Evolutionary conservation across 2,797 vertebrate species (phyloP), one percentile per base, ranked within the genome.

Genomic region (Helostoma temminkii): DNA sequence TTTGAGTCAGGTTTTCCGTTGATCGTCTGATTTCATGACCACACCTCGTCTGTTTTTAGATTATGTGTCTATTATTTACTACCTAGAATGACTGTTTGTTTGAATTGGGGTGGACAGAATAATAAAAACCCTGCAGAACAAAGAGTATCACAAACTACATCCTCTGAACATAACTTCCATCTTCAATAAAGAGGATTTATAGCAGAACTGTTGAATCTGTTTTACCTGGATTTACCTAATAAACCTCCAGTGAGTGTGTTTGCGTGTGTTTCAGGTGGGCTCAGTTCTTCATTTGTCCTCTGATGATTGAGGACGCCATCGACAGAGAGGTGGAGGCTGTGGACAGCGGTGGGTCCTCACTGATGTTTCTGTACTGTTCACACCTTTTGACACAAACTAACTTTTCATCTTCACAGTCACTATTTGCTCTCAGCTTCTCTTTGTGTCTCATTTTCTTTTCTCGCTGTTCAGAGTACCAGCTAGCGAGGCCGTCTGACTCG

Each of bases 261-360:
- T 24, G 26, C 67, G 22, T 63, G 19, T 81, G 67, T 87, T 84
- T 11, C 89, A 99, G 97, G 71, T 99, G 97, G 97, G 97, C 97
- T 28, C 97, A 99, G 56, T 99, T 99, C 91, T 99, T 99, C 70
- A 96, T 99, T 80, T 95, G 96, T 63, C 97, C 97, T 0, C 91
- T 99, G 67, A 97, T 99, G 97, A 96, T 97, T 19, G 94, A 95
- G 60, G 96, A 99, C 64, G 96, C 97, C 16, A 94, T 99, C 75
- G 96, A 97, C 84, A 89, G 97, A 68, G 97, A 99, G 89, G 96
- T 98, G 36, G 97, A 99, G 88, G 97, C 97, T 5, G 97, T 99
- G 67, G 97, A 99, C 89, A 98, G 97, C 53, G 97, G 97, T 99
- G 81, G 94, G 93, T 64, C n/a, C 6, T 26, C 19, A 19, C 12